Evolutionary conservation across 2,797 vertebrate genomes (phyloP).

Genomic region (Chloroceryle amazona): DNA sequence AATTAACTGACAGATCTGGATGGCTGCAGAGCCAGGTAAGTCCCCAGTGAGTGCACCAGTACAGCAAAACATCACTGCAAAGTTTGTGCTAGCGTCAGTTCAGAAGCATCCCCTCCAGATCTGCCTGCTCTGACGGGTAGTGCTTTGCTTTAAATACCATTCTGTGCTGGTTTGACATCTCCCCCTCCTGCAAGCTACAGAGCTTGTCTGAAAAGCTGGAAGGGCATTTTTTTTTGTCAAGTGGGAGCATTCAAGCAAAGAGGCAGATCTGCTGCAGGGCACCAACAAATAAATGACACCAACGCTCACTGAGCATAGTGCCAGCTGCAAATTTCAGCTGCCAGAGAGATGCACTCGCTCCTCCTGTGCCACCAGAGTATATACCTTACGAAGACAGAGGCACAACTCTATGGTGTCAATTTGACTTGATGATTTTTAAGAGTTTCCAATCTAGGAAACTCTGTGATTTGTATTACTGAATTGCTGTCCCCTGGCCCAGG

Average conservation of each 20-base stretch:
- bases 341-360: background rate
- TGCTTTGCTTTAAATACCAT: background rate
- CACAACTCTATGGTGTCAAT: background rate
- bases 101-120: background rate
- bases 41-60: accelerated
- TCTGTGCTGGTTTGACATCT: background rate
- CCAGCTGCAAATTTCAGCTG: background rate
- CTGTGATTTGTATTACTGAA: no score
- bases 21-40: background rate
- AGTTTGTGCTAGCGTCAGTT: background rate
- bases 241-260: background rate
- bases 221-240: background rate
- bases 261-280: background rate
- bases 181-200: background rate
- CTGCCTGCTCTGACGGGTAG: background rate
- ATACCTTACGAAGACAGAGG: background rate
- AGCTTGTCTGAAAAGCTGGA: background rate
- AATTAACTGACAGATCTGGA: background rate
- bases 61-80: background rate
- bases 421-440: no score
- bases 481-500: no score
- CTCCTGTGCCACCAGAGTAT: background rate
- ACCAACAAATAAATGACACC: background rate
- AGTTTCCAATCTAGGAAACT: no score
- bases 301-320: background rate